Conservation (phyloP, 2,888 invertebrate genomes). For the Drosophila ustulata region DNA sequence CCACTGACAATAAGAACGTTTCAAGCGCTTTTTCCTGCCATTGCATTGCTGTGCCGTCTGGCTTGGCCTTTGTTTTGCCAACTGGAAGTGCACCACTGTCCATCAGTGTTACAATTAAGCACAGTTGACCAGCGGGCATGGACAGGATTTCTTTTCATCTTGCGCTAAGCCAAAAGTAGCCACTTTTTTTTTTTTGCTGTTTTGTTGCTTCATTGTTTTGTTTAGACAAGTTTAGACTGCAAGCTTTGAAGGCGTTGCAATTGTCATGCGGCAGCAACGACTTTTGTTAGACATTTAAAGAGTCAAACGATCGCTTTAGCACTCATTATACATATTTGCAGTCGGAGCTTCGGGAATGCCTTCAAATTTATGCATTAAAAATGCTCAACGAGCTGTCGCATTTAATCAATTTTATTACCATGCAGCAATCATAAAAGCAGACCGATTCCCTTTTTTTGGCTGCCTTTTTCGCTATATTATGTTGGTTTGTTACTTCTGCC, state of each 20-base stretch:
- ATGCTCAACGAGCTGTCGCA: slow-evolving; percentile 64
- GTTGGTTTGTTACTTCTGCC: slow-evolving; percentile 23
- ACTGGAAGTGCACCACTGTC: slow-evolving; percentile 52
- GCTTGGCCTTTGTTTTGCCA: slow-evolving; percentile 57
- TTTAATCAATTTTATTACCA: slow-evolving; percentile 83
- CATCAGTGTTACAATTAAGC: slow-evolving; percentile 59
- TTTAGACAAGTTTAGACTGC: slow-evolving; percentile 34
- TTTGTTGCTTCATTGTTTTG: slow-evolving; percentile 19
- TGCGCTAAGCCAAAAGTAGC: slow-evolving; percentile 1
- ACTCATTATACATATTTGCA: not conserved
- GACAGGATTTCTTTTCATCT: slow-evolving; percentile 35
- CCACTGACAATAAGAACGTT: slow-evolving; percentile 66
- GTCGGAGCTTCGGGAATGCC: slow-evolving; percentile 14
- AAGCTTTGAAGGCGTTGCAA: slow-evolving; percentile 34
- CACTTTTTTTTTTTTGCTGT: slow-evolving; percentile 8
- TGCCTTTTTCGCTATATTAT: slow-evolving; percentile 28
- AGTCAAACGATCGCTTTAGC: slow-evolving; percentile 23
- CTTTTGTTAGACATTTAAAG: slow-evolving; percentile 1
- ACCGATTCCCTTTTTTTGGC: slow-evolving; percentile 19
- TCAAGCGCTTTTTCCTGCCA: slow-evolving; percentile 40
- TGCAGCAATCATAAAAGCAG: slow-evolving; percentile 62
- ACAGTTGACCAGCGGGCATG: slow-evolving; percentile 50
- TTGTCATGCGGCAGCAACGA: slow-evolving; percentile 13
- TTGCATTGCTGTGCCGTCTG: slow-evolving; percentile 32
- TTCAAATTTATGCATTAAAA: slow-evolving; percentile 76